Evolutionary conservation across 2,888 invertebrate genomes (phyloP).

Genomic region (Tromatobia lineatoria): DNA sequence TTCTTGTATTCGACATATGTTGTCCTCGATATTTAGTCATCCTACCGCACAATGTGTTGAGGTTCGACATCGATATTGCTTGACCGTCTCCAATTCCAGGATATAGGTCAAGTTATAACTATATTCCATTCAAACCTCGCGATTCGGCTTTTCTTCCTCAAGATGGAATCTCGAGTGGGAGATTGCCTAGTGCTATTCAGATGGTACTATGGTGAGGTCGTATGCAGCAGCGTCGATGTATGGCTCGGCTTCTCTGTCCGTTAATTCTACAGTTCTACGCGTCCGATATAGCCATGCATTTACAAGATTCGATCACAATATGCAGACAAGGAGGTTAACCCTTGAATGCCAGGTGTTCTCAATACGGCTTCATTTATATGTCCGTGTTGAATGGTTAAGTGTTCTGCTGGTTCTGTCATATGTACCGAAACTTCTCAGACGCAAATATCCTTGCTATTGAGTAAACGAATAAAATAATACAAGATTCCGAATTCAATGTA

Average conservation of each 20-base stretch:
- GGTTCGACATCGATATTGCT: background rate
- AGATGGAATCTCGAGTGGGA: constrained; percentile 28
- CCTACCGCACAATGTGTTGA: background rate
- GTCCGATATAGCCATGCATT: constrained; percentile 41
- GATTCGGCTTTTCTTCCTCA: background rate
- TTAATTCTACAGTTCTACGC: constrained; percentile 57
- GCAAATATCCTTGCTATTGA: background rate
- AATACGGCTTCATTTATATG: constrained; percentile 6
- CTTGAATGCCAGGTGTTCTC: constrained; percentile 3
- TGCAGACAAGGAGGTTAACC: constrained; percentile 11
- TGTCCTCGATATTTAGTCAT: too few species aligned
- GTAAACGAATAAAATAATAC: too few species aligned
- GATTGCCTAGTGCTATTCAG: constrained; percentile 49
- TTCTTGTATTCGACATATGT: too few species aligned
- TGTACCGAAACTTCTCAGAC: background rate
- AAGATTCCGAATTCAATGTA: too few species aligned
- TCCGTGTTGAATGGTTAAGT: constrained; percentile 17
- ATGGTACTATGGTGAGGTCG: constrained; percentile 49
- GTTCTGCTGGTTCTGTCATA: background rate
- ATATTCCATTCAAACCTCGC: background rate
- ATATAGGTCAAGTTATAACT: background rate
- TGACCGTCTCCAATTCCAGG: background rate
- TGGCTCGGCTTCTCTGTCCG: constrained; percentile 38
- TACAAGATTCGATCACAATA: constrained; percentile 53
- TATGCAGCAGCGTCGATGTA: constrained; percentile 50